phyloP scores from a whole-genome alignment of 2,797 vertebrate genomes.

The Salarias fasciatus region DNA sequence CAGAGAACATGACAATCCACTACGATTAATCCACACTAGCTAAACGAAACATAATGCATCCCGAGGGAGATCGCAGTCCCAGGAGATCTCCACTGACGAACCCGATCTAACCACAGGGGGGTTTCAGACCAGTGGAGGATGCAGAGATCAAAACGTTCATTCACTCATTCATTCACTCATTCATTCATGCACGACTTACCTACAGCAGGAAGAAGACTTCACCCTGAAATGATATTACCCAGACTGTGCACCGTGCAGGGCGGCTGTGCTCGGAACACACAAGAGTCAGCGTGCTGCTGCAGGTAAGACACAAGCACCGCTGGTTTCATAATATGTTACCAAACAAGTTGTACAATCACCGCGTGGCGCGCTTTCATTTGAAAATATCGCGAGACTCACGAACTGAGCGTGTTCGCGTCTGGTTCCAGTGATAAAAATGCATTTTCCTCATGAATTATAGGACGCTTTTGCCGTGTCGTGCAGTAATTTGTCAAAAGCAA shows the following conservation, averaged over 20 bases:
- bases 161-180: not conserved
- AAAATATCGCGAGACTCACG: constrained; percentile 50
- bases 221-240: not conserved
- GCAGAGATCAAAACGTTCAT: not conserved
- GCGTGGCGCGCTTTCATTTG: accelerated
- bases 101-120: not conserved
- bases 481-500: accelerated
- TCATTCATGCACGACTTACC: constrained; percentile 34
- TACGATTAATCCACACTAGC: too few relatives aligned
- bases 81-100: too few relatives aligned
- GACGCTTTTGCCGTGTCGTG: not conserved
- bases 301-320: accelerated
- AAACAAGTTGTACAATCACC: constrained; percentile 52
- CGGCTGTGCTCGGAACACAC: too few relatives aligned
- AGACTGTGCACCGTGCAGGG: not conserved
- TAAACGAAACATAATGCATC: too few relatives aligned
- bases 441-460: too few relatives aligned
- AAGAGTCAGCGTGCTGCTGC: not conserved
- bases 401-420: accelerated
- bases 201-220: constrained; percentile 21
- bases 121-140: not conserved
- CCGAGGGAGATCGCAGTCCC: too few relatives aligned
- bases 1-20: too few relatives aligned
- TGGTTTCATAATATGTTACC: constrained; percentile 39
- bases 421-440: too few relatives aligned